Evolutionary conservation across 2,888 invertebrate species (phyloP).

Genomic region (Eupithecia subumbrata): DNA sequence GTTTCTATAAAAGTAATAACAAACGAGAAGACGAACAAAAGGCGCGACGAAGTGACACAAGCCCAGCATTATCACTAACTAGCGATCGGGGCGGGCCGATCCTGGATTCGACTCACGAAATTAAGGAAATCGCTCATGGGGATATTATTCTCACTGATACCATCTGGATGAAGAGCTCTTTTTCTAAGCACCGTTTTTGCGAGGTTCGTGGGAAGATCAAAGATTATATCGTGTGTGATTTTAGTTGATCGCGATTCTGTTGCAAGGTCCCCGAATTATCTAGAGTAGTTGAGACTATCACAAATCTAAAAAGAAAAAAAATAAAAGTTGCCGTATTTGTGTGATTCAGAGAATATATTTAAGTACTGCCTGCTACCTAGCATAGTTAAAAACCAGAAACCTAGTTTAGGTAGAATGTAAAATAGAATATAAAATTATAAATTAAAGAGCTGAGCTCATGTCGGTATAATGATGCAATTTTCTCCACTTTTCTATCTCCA

Average conservation of each 20-base stretch:
- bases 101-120: slow-evolving; percentile 81
- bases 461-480: too few species aligned
- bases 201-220: slow-evolving; percentile 40
- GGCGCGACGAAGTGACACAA: slow-evolving; percentile 18
- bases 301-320: too few species aligned
- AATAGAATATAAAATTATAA: too few species aligned
- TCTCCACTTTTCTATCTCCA: too few species aligned
- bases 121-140: slow-evolving; percentile 84
- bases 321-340: too few species aligned
- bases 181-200: slow-evolving; percentile 62
- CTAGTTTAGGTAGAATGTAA: too few species aligned
- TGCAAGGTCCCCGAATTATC: neutral
- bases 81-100: slow-evolving; percentile 82
- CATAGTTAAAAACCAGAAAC: too few species aligned
- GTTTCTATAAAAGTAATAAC: neutral
- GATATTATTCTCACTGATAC: slow-evolving; percentile 78
- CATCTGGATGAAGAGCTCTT: slow-evolving; percentile 64
- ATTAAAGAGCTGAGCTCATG: too few species aligned
- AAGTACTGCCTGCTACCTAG: too few species aligned
- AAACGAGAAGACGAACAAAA: neutral
- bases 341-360: too few species aligned
- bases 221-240: slow-evolving; percentile 24
- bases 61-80: slow-evolving; percentile 67
- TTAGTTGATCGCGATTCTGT: slow-evolving; percentile 3
- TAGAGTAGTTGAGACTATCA: too few species aligned